phyloP scores from a whole-genome alignment of 2,888 invertebrate genomes.

The Cecidostiba fungosa region DNA sequence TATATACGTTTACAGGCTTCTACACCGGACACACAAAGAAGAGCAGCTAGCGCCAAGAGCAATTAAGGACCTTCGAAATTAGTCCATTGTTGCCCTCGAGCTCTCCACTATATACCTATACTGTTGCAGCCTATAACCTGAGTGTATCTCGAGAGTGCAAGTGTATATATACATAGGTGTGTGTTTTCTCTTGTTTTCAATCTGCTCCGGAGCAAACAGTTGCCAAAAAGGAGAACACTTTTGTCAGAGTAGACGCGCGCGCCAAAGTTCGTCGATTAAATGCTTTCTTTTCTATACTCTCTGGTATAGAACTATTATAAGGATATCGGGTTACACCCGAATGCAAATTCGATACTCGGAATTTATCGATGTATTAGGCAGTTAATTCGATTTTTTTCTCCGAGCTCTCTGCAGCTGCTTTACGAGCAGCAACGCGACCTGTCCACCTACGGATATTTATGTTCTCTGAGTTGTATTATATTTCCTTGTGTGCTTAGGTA shows the following conservation, averaged over 20 bases:
- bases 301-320: not conserved
- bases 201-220: not conserved
- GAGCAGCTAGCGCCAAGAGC: conserved; percentile 16
- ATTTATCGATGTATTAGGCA: conserved; percentile 5
- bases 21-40: not conserved
- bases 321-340: not conserved
- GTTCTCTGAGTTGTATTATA: not conserved
- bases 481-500: not conserved
- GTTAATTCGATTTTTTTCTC: not conserved
- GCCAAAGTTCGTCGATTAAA: not conserved
- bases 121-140: not conserved
- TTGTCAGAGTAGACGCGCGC: not conserved
- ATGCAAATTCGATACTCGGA: not conserved
- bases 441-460: conserved; percentile 34
- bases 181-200: conserved; percentile 37
- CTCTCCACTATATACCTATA: not conserved
- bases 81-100: conserved; percentile 33
- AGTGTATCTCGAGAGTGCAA: not conserved
- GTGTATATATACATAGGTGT: not conserved
- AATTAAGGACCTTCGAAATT: conserved; percentile 49
- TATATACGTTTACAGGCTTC: not conserved
- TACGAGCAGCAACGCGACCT: conserved; percentile 7
- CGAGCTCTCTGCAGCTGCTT: not conserved
- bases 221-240: not conserved
- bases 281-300: conserved; percentile 1